Conservation (phyloP, 2,113 vertebrate species). For the Oriolus oriolus region DNA sequence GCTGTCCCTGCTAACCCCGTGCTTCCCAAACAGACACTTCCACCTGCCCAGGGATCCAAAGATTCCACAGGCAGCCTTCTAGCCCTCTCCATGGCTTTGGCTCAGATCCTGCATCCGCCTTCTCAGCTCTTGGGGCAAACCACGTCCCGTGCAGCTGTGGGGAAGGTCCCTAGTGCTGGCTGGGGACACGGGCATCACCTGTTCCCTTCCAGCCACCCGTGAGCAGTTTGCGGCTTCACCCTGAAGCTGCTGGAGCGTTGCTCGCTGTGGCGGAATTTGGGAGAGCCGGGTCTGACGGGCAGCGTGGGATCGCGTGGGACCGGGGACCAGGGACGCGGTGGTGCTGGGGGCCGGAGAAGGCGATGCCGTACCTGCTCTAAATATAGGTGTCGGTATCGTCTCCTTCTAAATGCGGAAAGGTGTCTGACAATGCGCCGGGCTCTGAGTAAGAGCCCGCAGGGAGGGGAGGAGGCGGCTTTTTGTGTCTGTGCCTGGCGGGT, state of each 20-base stretch:
- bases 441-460: constrained; percentile 39
- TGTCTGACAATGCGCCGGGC: constrained; percentile 34
- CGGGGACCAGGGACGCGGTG: background rate
- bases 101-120: background rate
- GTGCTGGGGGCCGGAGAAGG: background rate
- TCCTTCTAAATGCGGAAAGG: constrained; percentile 41
- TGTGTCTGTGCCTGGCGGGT: background rate
- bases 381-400: background rate
- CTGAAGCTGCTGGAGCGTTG: background rate
- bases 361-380: background rate
- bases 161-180: background rate
- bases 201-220: accelerated
- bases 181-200: background rate
- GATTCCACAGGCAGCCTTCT: background rate
- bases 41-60: background rate
- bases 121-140: background rate
- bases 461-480: background rate
- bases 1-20: background rate
- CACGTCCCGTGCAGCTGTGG: accelerated
- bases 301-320: accelerated
- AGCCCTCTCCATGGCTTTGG: background rate
- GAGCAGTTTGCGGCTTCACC: background rate
- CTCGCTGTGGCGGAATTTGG: background rate
- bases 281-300: background rate
- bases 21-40: background rate